phyloP scores from a whole-genome alignment of 2,797 vertebrate genomes.

The Liparis tanakae region DNA sequence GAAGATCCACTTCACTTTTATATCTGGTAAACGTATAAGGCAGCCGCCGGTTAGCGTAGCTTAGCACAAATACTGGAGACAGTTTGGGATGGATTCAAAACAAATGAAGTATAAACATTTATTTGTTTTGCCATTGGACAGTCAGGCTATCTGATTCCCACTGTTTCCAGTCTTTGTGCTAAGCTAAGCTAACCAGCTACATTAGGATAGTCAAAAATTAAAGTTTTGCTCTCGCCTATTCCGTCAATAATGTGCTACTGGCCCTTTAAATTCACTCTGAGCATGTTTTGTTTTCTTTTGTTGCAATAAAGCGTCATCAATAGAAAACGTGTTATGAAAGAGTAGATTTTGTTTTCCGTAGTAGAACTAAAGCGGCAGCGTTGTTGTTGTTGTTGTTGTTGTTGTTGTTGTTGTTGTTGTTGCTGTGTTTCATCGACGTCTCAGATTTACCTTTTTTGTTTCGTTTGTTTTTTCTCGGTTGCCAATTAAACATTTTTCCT shows the following conservation, averaged over 20 bases:
- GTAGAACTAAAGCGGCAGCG: neutral
- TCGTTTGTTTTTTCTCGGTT: slow-evolving; percentile 1
- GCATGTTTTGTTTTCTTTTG: neutral
- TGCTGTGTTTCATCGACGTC: too few relatives aligned
- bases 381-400: slow-evolving; percentile 5
- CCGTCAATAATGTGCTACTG: too few relatives aligned
- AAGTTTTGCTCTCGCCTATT: too few relatives aligned
- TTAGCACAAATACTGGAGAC: neutral
- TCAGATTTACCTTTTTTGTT: neutral
- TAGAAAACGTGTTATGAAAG: neutral
- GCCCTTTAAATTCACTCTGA: neutral
- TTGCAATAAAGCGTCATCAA: neutral
- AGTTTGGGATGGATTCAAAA: too few relatives aligned
- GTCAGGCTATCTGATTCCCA: too few relatives aligned
- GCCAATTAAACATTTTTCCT: neutral
- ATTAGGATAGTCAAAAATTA: neutral
- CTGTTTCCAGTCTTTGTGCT: too few relatives aligned
- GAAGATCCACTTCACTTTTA: neutral
- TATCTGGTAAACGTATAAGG: neutral
- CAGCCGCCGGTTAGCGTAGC: neutral
- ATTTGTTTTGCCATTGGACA: too few relatives aligned
- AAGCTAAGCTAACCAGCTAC: neutral
- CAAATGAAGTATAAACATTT: too few relatives aligned
- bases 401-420: slow-evolving; percentile 11
- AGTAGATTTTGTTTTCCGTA: neutral